These are phyloP conservation scores for Dufourea novaeangliae DNA, from an alignment of 1,140 invertebrate species.

Conservation along the genomic window DNA sequence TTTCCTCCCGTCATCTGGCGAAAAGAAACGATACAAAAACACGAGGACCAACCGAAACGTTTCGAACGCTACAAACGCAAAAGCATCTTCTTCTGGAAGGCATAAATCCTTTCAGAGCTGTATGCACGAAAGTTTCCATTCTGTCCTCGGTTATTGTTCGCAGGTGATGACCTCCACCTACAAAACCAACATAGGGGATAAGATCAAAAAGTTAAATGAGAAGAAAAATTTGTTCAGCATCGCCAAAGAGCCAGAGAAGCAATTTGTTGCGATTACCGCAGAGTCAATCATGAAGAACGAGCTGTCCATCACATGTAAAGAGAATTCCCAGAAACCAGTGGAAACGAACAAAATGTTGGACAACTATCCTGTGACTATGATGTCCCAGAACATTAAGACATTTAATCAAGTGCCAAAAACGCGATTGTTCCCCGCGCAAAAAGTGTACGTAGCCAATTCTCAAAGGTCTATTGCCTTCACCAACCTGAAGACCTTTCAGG, in stretches of 20 bases:
- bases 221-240: not conserved
- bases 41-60: not conserved
- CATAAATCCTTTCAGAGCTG: constrained; percentile 54
- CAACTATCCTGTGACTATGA: constrained; percentile 12
- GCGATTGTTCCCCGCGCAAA: constrained; percentile 2
- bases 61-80: not conserved
- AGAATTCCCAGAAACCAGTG: constrained; percentile 11
- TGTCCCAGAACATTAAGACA: constrained; percentile 6
- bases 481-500: constrained; percentile 35
- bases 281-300: not conserved
- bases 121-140: constrained; percentile 73
- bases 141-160: constrained; percentile 67
- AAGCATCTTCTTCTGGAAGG: not conserved
- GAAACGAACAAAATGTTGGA: constrained; percentile 31
- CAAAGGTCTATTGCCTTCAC: constrained; percentile 38
- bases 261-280: not conserved
- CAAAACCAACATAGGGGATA: constrained; percentile 52
- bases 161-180: constrained; percentile 62
- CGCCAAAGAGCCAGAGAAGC: not conserved
- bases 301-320: not conserved
- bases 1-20: not conserved
- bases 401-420: constrained; percentile 13
- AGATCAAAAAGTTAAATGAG: constrained; percentile 5
- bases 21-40: constrained; percentile 24
- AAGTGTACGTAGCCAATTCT: constrained; percentile 40